phyloP scores from a whole-genome alignment of 2,797 vertebrate genomes.

The Enteromius paludinosus region DNA sequence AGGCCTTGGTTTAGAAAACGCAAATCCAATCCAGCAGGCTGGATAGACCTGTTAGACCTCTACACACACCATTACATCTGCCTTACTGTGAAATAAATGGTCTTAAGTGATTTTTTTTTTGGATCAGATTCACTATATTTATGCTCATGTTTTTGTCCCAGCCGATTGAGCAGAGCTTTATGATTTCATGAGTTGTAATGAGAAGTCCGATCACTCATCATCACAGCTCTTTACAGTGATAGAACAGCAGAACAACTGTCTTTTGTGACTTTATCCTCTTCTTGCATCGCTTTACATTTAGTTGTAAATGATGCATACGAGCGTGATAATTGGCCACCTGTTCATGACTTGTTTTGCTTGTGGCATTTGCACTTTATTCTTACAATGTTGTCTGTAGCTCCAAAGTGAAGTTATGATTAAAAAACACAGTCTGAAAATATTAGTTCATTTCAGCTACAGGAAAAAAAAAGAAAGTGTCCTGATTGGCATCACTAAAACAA shows the following conservation, averaged over 20 bases:
- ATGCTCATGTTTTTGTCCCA: neutral
- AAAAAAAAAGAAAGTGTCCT: neutral
- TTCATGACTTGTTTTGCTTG: constrained; percentile 36
- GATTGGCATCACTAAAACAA: neutral
- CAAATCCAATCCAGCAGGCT: constrained; percentile 56
- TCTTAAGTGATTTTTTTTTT: neutral
- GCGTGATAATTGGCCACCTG: constrained; percentile 28
- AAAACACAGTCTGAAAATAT: neutral
- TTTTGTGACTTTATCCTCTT: constrained; percentile 20
- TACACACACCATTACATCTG: neutral
- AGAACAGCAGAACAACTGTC: constrained; percentile 30
- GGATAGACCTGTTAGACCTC: constrained; percentile 25
- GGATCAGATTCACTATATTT: constrained; percentile 1
- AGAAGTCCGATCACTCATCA: neutral
- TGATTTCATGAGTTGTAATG: neutral
- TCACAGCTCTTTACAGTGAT: constrained; percentile 21
- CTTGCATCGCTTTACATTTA: neutral
- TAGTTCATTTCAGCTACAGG: neutral
- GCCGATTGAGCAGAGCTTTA: neutral
- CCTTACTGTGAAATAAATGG: constrained; percentile 16
- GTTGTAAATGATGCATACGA: constrained; percentile 56
- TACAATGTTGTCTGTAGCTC: constrained; percentile 18
- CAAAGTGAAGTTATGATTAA: neutral
- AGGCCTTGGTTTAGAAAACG: constrained; percentile 2
- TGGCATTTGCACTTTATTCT: constrained; percentile 57